Percentiles rank a stretch among this genome's conserved stretches.
These are phyloP conservation scores for Actinemys pallida DNA, from an alignment of 2,113 vertebrate genomes.

Conservation along the genomic window DNA sequence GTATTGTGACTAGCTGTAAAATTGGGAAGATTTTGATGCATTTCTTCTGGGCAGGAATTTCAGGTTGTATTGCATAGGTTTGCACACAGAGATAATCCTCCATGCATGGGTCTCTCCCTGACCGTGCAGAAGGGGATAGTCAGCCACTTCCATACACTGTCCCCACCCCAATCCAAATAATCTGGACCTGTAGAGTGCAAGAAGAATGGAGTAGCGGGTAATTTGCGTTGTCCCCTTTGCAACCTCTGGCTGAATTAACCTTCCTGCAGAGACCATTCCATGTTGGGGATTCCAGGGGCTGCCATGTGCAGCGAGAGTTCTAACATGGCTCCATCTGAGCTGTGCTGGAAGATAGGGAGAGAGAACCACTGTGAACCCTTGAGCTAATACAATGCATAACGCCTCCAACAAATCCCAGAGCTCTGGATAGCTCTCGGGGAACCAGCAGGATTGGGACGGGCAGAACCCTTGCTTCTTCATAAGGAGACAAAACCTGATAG, in stretches of 20 bases:
- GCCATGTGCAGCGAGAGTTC: neutral
- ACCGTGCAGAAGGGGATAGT: neutral
- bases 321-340: neutral
- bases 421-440: neutral
- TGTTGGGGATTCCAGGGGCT: neutral
- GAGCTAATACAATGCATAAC: neutral
- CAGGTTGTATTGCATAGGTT: fast-evolving
- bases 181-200: neutral
- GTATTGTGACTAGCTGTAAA: neutral
- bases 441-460: too few relatives aligned
- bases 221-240: neutral
- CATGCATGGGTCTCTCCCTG: fast-evolving
- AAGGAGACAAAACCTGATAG: neutral
- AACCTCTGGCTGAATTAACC: neutral
- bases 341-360: neutral
- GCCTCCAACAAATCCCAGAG: fast-evolving
- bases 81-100: fast-evolving
- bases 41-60: neutral
- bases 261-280: neutral
- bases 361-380: neutral
- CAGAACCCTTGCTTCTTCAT: too few relatives aligned
- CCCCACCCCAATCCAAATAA: neutral
- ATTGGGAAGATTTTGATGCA: neutral
- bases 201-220: neutral
- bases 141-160: neutral